Evolutionary conservation across 2,797 vertebrate genomes (phyloP), one percentile per base, ranked within the genome.

Genomic region (Fistularia tabacaria): DNA sequence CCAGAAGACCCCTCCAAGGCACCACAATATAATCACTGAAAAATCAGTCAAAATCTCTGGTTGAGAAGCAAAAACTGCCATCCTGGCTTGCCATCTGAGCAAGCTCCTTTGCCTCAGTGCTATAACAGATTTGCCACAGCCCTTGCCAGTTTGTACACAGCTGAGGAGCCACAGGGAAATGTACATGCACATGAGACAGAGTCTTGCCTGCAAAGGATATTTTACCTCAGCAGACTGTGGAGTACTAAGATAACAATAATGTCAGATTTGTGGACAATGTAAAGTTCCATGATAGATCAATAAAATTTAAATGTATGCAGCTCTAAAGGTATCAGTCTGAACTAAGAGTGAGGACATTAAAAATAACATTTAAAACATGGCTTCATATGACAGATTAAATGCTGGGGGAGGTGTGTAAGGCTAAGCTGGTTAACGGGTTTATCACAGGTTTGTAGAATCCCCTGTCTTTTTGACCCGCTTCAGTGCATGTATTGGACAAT

Each of bases 341-440:
- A 48, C 39, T 68, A 36, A 64, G 62, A 54, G 37, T 10, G 55
- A 48, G 52, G 14, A 37, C 36, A 57, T 66, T 52, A 73, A 44
- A 71, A 74, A 54, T 43, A 71, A 46, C 57, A 47, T 46, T 11
- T 25, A 25, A 25, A 25, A 25, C 25, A 25, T 25, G 2, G 25
- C 25, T 63, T 76, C 54, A 64, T 55, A 61, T 70, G 11, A 46
- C 45, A 67, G 71, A 71, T 79, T 69, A 73, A 73, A 67, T 45
- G 39, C 62, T 51, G 13, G 25, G 40, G 58, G 36, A 77, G 62
- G 69, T 70, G 64, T 62, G 39, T 66, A 49, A 68, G 68, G 56
- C 68, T 79, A 74, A 78, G 64, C 75, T 8, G 58, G 61, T 75
- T 83, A 80, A 82, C 77, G 62, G 80, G 64, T 83, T 87, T 76